Percentiles rank a stretch among this genome's conserved stretches.
phyloP scores from a whole-genome alignment of 2,888 invertebrate genomes.

The Furcula furcula region DNA sequence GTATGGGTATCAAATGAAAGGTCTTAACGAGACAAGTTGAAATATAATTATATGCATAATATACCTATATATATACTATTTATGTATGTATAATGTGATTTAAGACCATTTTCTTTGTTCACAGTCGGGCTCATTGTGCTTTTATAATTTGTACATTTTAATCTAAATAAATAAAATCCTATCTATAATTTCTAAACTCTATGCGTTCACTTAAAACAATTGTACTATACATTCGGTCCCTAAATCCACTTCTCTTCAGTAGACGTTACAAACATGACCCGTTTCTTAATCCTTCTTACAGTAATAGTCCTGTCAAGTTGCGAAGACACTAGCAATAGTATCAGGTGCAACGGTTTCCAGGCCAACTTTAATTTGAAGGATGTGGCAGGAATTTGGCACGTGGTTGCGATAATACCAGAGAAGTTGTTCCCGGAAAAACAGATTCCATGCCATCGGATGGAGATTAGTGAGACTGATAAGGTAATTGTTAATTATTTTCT shows the following conservation, averaged over 20 bases:
- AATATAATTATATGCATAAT: no score
- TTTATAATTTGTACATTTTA: no score
- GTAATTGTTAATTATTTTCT: slow-evolving; percentile 34
- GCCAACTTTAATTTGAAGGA: slow-evolving; percentile 53
- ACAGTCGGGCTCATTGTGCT: no score
- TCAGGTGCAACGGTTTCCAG: slow-evolving; percentile 51
- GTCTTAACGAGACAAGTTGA: no score
- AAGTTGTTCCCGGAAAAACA: slow-evolving; percentile 56
- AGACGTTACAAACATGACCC: slow-evolving; percentile 33
- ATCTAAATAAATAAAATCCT: background rate
- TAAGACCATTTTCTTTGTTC: no score
- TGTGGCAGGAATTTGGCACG: slow-evolving; percentile 59
- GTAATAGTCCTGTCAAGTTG: slow-evolving; percentile 28
- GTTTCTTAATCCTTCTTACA: slow-evolving; percentile 22
- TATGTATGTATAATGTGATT: no score
- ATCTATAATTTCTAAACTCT: slow-evolving; percentile 22
- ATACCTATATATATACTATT: no score
- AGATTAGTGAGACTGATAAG: slow-evolving; percentile 67
- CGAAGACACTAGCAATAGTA: slow-evolving; percentile 28
- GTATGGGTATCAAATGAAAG: no score
- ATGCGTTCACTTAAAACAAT: background rate
- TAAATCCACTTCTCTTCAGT: slow-evolving; percentile 8
- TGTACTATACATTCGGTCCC: slow-evolving; percentile 11
- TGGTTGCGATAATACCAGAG: slow-evolving; percentile 63
- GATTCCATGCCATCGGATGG: slow-evolving; percentile 58